These are phyloP conservation scores for Malacosoma neustria DNA, from an alignment of 2,888 invertebrate species.

Conservation along the genomic window DNA sequence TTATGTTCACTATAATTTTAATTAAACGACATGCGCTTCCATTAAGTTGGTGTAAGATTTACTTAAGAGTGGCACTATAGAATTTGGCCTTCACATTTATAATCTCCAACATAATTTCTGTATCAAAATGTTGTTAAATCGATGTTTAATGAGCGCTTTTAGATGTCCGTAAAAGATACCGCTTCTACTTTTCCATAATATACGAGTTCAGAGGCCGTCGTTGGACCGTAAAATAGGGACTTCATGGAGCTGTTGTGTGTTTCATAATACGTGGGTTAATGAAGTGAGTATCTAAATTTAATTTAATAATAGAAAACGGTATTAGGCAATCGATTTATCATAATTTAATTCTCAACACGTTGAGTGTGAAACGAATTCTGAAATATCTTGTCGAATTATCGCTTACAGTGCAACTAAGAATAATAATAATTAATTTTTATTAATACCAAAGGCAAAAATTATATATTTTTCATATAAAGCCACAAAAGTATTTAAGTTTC, in stretches of 20 bases:
- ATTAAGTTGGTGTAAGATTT: conserved; percentile 44
- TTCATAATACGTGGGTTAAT: neutral
- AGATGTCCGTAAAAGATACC: conserved; percentile 4
- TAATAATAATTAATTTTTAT: no score
- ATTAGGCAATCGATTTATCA: no score
- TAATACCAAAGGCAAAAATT: no score
- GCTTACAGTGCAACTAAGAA: no score
- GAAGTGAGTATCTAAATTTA: no score
- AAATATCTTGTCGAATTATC: no score
- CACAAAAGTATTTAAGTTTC: no score
- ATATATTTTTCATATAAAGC: no score
- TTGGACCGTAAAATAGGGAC: neutral
- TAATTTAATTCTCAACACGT: no score
- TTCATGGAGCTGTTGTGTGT: neutral
- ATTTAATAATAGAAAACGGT: no score
- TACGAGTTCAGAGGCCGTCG: neutral
- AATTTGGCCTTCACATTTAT: conserved; percentile 35
- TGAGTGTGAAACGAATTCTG: no score
- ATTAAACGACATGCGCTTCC: conserved; percentile 33
- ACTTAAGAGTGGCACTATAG: conserved; percentile 53
- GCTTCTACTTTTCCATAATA: conserved; percentile 1
- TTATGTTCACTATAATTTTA: conserved; percentile 24
- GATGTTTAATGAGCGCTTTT: conserved; percentile 25
- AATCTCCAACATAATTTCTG: conserved; percentile 22
- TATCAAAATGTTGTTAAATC: conserved; percentile 31